A percentile compares a stretch with the other conserved stretches of the same genome.
phyloP scores from a whole-genome alignment of 2,888 invertebrate species.

The Aradus depressus region DNA sequence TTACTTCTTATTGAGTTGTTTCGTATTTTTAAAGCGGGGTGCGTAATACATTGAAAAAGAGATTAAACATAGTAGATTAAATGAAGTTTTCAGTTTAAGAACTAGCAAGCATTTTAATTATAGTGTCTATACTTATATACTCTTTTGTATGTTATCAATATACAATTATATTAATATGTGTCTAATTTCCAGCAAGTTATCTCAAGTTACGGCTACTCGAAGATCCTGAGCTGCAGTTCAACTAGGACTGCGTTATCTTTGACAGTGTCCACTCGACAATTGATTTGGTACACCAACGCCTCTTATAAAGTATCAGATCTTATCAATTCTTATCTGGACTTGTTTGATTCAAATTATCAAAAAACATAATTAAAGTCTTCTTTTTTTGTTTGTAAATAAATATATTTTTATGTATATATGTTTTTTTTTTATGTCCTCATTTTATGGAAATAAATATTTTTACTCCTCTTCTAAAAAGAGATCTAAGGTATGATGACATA shows the following conservation, averaged over 20 bases:
- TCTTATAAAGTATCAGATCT: constrained; percentile 10
- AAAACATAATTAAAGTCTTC: not conserved
- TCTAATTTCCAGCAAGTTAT: constrained; percentile 14
- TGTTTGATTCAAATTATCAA: constrained; percentile 9
- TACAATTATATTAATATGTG: not conserved
- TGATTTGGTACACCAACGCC: constrained; percentile 7
- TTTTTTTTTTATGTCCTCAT: no score
- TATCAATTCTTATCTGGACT: constrained; percentile 7
- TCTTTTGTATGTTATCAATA: not conserved
- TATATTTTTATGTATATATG: no score
- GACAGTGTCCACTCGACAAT: not conserved
- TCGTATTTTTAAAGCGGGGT: no score
- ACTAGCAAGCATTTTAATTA: not conserved
- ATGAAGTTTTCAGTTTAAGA: no score
- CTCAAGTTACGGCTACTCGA: not conserved
- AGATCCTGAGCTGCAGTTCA: constrained; percentile 7
- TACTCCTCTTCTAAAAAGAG: no score
- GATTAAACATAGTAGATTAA: no score
- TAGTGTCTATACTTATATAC: not conserved
- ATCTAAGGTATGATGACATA: no score
- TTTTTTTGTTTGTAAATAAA: no score
- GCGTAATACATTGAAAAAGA: not conserved
- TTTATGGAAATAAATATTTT: no score
- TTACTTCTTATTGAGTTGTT: no score
- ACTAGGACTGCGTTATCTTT: constrained; percentile 4